Evolutionary conservation across 2,888 invertebrate species (phyloP), one percentile per base, ranked within the genome.

Genomic region (Andrena flavipes): DNA sequence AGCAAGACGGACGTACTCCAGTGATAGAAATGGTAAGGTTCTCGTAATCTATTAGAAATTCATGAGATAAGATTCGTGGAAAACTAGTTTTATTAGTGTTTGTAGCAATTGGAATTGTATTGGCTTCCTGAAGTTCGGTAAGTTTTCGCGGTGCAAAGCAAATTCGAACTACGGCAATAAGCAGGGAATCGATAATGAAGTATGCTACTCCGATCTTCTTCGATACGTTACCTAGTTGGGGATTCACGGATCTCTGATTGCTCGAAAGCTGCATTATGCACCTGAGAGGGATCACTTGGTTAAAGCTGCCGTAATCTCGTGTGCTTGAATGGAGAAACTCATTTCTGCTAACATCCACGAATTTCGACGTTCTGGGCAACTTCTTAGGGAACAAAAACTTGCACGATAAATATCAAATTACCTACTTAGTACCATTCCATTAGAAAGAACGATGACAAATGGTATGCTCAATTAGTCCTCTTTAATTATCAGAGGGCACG

Each of bases 221-320:
- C 23, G 29, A 30, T n/a, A 29, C 63, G 70, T 49, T 62, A 63
- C 33, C 48, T 48, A 29, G 1, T 56, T 63, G 76, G 68, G 72
- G 68, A 77, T 67, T 48, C 72, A 26, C 56, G 68, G 67, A 77
- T 68, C 72, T 59, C 54, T 54, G 68, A 72, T 68, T 72, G 62
- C 63, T 51, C n/a, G 51, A 48, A 16, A 54, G 60, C 26, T 26
- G 56, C 35, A 67, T 79, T 79, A 69, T 64, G 59, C 69, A 64
- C 33, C 68, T 56, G 49, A 67, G 48, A 59, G 64, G 20, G 49
- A 69, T 79, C 49, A 64, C 13, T 60, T 48, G 49, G 23, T 63
- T 64, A 33, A 56, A 67, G 20, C 49, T n/a, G 8, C 42, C 13
- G 42, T 71, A 76, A 76, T 80, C 54, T 54, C 59, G 23, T 10